Evolutionary conservation across 2,888 invertebrate species (phyloP).

Genomic region (Neria commutata): DNA sequence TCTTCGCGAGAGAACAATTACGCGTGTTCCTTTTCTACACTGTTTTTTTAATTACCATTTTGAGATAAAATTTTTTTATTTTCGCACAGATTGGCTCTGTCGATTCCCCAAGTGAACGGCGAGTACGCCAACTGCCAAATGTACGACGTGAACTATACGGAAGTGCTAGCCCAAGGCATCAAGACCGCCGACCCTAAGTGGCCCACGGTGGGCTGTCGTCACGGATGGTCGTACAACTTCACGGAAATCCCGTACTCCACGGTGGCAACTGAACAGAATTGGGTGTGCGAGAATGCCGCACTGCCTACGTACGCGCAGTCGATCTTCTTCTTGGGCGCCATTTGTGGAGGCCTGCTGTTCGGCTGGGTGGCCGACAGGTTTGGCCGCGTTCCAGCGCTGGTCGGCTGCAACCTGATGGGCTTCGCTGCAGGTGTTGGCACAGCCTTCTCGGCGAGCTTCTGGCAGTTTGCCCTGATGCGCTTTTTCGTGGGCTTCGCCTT

Average conservation of each 20-base stretch:
- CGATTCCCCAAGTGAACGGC: slow-evolving; percentile 70
- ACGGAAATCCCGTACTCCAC: slow-evolving; percentile 82
- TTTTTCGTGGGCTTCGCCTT: slow-evolving; percentile 88
- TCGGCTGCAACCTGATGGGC: slow-evolving; percentile 77
- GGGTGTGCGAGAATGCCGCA: slow-evolving; percentile 85
- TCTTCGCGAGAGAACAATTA: too few relatives aligned
- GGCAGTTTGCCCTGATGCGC: slow-evolving; percentile 78
- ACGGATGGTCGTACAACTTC: slow-evolving; percentile 85
- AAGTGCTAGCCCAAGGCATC: slow-evolving; percentile 64
- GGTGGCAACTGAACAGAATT: slow-evolving; percentile 83
- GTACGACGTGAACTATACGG: slow-evolving; percentile 78
- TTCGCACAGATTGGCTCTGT: slow-evolving; percentile 68
- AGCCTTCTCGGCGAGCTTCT: slow-evolving; percentile 74
- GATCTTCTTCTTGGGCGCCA: slow-evolving; percentile 87
- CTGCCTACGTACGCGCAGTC: slow-evolving; percentile 80
- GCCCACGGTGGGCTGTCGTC: slow-evolving; percentile 70
- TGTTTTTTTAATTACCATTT: too few relatives aligned
- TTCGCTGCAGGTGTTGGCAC: slow-evolving; percentile 75
- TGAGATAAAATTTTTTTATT: too few relatives aligned
- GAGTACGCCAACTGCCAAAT: slow-evolving; percentile 74
- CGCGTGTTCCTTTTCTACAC: too few relatives aligned
- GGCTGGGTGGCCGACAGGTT: slow-evolving; percentile 87
- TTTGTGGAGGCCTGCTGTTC: slow-evolving; percentile 82
- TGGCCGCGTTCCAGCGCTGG: slow-evolving; percentile 82
- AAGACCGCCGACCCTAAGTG: slow-evolving; percentile 71